Base-by-base conservation (phyloP, 92 coral and sea anemone species). In the Zoanthus solanderi region DNA sequence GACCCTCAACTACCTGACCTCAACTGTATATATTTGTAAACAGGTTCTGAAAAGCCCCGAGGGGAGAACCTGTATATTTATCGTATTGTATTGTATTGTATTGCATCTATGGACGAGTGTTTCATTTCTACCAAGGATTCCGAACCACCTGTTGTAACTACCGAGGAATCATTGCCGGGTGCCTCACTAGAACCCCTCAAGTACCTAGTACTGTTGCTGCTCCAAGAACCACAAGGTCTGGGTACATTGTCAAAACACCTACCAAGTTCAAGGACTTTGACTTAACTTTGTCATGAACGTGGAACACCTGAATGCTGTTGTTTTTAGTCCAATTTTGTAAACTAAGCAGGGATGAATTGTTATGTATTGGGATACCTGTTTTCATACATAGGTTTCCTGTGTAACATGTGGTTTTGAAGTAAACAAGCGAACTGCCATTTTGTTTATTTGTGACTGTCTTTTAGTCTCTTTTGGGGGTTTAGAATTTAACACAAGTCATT, bases 311-410 rank as follows among this genome's bases (percentile, higher is more conserved):
- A 71, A 34, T 45, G 5, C 56, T 50, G 56, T 34, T 34, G 37
- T 71, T 71, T 61, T 71, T 30, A n/a, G 42, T 50, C 6, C 3
- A 50, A 4, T 50, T 4, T 50, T 50, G 56, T 50, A 71, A 71
- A 71, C 75, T 71, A 71, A 71, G 75, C 14, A 3, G 75, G 75
- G 46, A 71, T 46, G 46, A 71, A 34, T 71, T 61, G 68, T 61
- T 61, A 61, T 61, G 68, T 61, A 61, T 61, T 61, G 12, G 54
- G 54, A 2, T 50, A 50, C 54, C 54, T 50, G 3, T 34, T 34
- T 1, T 34, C 3, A 34, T 34, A 34, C 3, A 50, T 50, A 5
- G 54, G 54, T 50, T 0, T 50, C 54, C 54, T 50, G 54, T 50
- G 54, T 2, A 50, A 2, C 54, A 50, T 6, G 54, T 50, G 54